Evolutionary conservation across 1,140 invertebrate species (phyloP), one percentile per base, ranked within the genome.

Genomic region (Neodiprion virginianus): DNA sequence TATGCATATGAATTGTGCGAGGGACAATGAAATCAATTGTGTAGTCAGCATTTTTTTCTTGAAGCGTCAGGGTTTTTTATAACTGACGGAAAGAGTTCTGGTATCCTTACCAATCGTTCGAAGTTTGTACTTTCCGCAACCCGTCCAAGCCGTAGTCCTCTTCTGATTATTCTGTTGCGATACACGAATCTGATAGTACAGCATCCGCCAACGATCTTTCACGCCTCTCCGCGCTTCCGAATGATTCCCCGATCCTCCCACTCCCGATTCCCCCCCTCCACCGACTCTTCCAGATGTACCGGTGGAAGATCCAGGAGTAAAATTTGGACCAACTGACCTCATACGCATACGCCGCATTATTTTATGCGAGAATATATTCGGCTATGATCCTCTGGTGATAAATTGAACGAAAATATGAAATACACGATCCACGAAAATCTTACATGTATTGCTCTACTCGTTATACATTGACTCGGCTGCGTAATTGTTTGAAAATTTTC

Each of bases 151-250:
- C 11, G 53, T 61, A 61, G 53, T 61, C 53, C 3, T 12, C 53
- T 12, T 61, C 8, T 17, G 53, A 8, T 61, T 12, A 12, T 61
- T 17, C 53, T 61, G 11, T 17, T 61, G 53, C 53, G 53, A 61
- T 61, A 47, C 14, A 47, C 67, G 67, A 21, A 69, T 12, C 67
- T 69, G 67, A 69, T 69, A 69, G 23, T 69, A 69, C 8, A 69
- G 40, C 67, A 23, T 69, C 67, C 67, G 67, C 67, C 67, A 69
- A 11, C 67, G 67, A 23, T 23, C 21, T 69, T 23, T 21, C 40
- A 69, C 67, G 4, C 23, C 67, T 5, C 21, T 69, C 67, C 40
- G 21, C 11, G 11, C 12, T 69, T 69, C 40, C 17, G 67, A 69
- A 23, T 21, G 67, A 23, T 69, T 69, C 11, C 21, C 21, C 4